Evolutionary conservation across 1,140 invertebrate species (phyloP), one percentile per base, ranked within the genome.

Genomic region (Drosophila rufa): DNA sequence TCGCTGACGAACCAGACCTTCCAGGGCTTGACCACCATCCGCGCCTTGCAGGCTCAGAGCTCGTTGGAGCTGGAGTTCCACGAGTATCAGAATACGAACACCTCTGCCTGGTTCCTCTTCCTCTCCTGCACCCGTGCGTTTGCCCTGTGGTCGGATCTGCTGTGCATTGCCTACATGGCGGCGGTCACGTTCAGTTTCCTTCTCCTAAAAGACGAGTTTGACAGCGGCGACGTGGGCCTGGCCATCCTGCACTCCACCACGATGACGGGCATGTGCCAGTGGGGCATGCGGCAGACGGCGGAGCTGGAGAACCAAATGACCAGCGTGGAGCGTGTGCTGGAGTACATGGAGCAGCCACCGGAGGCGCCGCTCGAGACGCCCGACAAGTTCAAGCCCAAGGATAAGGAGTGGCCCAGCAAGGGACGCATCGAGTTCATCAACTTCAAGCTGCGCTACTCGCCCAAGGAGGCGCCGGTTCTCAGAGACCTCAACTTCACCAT

Each of bases 301-400:
- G 96, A 97, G 89, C 92, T 97, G 4, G 96, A 97, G 80, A 97
- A 97, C 86, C 95, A 98, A 92, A 98, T 98, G 97, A 98, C 97
- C 95, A n/a, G 94, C 94, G 65, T 95, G 7, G 96, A 97, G 83
- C 94, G 96, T 73, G 95, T 97, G 9, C 60, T 96, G 12, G 96
- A 97, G 79, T 97, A 97, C 71, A 94, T 94, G 1, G 94, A 94
- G n/a, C 82, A 92, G 47, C 81, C 86, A n/a, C 67, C 84, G 25
- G 96, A 97, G 80, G 82, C 94, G 0, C 93, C 94, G 0, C 75
- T 95, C 4, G 94, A 95, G 15, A 93, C 91, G 25, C 86, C 84
- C 4, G 77, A 82, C 3, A 92, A 94, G 50, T 93, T 94, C 17
- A 94, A 94, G 50, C 94, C 95, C 4, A 91, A 95, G 7, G 73